Conservation (phyloP, 2,113 vertebrate species). For the Ceyx cyanopectus region DNA sequence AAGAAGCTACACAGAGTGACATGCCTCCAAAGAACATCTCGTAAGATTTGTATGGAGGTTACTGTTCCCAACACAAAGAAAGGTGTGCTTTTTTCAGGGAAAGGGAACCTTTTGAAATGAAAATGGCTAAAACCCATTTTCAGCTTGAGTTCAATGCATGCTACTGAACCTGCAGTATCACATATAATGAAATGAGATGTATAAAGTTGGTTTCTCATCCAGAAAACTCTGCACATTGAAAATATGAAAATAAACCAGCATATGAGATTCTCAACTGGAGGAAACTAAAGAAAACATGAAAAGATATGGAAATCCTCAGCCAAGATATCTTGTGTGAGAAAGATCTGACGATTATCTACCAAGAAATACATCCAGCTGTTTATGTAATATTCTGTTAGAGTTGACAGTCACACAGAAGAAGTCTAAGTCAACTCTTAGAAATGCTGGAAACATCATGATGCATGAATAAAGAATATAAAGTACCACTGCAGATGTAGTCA, state of each 20-base stretch:
- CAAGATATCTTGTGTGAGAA: not conserved
- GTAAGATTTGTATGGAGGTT: not conserved
- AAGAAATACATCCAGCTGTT: slow-evolving; percentile 29
- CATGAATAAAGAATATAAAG: not conserved
- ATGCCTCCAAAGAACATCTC: not conserved
- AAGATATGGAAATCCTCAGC: slow-evolving; percentile 25
- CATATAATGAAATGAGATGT: not conserved
- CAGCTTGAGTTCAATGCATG: rapidly evolving
- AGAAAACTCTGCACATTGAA: not conserved
- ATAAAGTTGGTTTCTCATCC: not conserved
- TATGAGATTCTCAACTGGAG: not conserved
- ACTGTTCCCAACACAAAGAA: not conserved
- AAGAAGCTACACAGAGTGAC: not conserved
- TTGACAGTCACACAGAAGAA: not conserved
- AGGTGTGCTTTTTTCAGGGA: not conserved
- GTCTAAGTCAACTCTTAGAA: not conserved
- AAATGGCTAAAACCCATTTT: not conserved
- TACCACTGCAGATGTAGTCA: not conserved
- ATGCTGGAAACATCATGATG: not conserved
- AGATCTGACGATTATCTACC: not conserved
- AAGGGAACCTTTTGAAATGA: rapidly evolving
- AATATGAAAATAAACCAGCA: slow-evolving; percentile 39
- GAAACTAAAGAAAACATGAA: slow-evolving; percentile 41
- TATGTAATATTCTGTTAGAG: not conserved
- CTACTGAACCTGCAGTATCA: not conserved